phyloP scores from a whole-genome alignment of 2,888 invertebrate genomes.

The Tenthredo amoena region DNA sequence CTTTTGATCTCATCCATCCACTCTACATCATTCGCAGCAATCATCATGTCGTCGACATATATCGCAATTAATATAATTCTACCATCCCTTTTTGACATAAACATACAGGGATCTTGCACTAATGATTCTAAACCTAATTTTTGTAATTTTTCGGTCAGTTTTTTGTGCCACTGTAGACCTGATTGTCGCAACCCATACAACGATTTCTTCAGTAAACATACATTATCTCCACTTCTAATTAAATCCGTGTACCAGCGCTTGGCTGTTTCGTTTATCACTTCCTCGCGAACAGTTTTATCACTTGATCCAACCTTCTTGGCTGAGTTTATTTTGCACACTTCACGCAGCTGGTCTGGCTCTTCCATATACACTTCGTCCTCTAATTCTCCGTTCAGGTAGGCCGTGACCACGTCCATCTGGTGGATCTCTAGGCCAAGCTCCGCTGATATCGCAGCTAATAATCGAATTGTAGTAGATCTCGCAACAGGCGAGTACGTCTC shows the following conservation, averaged over 20 bases:
- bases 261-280: background rate
- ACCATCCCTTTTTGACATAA: background rate
- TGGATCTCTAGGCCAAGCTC: too few relatives aligned
- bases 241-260: constrained; percentile 38
- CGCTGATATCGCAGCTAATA: too few relatives aligned
- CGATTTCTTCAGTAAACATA: constrained; percentile 54
- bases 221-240: constrained; percentile 26
- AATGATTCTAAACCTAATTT: background rate
- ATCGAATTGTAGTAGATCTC: too few relatives aligned
- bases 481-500: too few relatives aligned
- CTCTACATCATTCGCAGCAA: background rate
- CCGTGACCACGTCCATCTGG: too few relatives aligned
- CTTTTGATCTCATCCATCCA: background rate
- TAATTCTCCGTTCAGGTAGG: too few relatives aligned
- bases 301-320: background rate
- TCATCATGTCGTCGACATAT: background rate
- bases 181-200: constrained; percentile 56
- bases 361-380: too few relatives aligned
- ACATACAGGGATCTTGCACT: background rate
- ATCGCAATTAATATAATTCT: background rate
- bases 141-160: constrained; percentile 32
- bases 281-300: background rate
- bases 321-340: background rate
- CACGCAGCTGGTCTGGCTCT: too few relatives aligned
- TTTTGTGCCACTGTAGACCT: constrained; percentile 55